Evolutionary conservation across 1,140 invertebrate genomes (phyloP).

Genomic region (Metopolophium dirhodum): DNA sequence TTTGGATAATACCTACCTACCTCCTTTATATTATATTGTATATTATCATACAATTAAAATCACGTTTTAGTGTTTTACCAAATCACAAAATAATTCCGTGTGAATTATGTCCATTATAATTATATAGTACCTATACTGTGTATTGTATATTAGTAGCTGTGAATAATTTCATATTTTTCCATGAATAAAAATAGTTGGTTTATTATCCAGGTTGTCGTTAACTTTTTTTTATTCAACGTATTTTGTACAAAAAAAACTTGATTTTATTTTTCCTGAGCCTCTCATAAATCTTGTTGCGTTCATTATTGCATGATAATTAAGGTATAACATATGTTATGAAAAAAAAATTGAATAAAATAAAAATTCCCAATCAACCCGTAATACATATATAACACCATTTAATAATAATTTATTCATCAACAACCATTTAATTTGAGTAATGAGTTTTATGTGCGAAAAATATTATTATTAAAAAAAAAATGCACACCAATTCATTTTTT

Average conservation of each 20-base stretch:
- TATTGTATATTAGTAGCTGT: not conserved
- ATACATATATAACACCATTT: not conserved
- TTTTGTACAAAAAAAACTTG: not conserved
- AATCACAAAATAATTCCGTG: not conserved
- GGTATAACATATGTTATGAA: not conserved
- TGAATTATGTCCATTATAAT: not conserved
- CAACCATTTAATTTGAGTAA: not conserved
- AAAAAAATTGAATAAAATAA: slow-evolving; percentile 7
- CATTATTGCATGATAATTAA: not conserved
- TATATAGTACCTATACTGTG: not conserved
- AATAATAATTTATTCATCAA: not conserved
- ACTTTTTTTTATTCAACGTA: not conserved
- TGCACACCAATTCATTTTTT: no score
- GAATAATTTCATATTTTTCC: not conserved
- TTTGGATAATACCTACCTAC: not conserved
- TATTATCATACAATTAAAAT: not conserved
- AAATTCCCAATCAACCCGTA: not conserved
- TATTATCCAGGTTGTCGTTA: not conserved
- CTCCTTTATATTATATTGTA: not conserved
- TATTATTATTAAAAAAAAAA: not conserved
- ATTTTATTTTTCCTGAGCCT: not conserved
- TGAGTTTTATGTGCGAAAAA: not conserved
- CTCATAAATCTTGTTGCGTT: not conserved
- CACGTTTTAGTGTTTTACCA: not conserved
- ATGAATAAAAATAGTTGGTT: not conserved